A percentile compares a stretch with the other conserved stretches of the same genome.
Conservation (phyloP, 1,140 invertebrate genomes). For the Uloborus diversus region DNA sequence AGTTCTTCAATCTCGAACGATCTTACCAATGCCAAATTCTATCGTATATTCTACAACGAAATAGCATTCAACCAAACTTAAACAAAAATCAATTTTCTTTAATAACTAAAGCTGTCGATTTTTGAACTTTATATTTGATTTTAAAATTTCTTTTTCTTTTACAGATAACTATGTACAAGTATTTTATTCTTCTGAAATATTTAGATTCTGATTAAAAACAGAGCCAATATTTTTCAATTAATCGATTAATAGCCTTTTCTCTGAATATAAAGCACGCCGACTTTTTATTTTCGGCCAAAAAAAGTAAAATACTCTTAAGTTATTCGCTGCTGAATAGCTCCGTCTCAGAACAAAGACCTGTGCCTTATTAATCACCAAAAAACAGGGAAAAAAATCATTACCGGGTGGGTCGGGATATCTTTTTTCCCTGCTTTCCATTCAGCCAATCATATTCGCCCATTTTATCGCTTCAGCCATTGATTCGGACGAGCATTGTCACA, state of each 20-base stretch:
- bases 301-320: not conserved
- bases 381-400: not conserved
- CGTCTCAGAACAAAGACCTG: constrained; percentile 25
- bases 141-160: no score
- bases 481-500: constrained; percentile 50
- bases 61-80: no score
- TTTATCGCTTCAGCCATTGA: constrained; percentile 53
- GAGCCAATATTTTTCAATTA: constrained; percentile 40
- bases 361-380: constrained; percentile 36
- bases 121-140: no score
- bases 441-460: constrained; percentile 50
- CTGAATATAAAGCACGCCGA: not conserved
- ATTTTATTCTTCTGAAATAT: no score
- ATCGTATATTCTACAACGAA: no score
- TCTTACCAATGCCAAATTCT: no score
- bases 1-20: no score
- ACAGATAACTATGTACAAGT: no score
- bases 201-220: no score
- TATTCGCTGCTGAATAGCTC: not conserved
- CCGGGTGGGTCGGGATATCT: not conserved
- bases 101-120: no score
- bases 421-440: constrained; percentile 3
- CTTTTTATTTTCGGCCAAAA: constrained; percentile 39
- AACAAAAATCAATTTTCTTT: no score
- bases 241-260: constrained; percentile 24